These are phyloP conservation scores for Andrena bicolor DNA, from an alignment of 2,888 invertebrate genomes.

Conservation along the genomic window DNA sequence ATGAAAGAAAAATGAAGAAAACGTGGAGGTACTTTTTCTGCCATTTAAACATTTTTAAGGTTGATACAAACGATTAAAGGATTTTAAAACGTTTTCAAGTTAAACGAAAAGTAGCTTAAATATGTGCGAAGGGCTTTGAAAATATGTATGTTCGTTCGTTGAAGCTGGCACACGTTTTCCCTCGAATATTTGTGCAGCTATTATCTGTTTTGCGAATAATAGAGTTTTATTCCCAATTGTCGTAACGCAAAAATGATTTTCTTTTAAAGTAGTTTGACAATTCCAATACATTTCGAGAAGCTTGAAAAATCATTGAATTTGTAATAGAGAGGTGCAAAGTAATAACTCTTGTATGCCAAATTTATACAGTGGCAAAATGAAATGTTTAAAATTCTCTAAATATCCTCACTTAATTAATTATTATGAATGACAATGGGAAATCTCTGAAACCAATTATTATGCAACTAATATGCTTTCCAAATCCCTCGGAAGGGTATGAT, in stretches of 20 bases:
- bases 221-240: not conserved
- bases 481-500: no score
- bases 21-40: not conserved
- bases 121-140: not conserved
- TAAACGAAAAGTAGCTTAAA: not conserved
- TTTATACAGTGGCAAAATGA: not conserved
- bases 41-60: not conserved
- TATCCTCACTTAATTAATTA: no score
- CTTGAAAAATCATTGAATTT: no score
- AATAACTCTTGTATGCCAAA: no score
- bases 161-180: not conserved
- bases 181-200: not conserved
- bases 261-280: not conserved
- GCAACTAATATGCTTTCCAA: no score
- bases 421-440: no score
- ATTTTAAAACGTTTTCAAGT: conserved; percentile 8
- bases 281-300: not conserved
- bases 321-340: no score
- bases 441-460: no score
- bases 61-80: not conserved
- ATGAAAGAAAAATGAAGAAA: not conserved
- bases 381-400: not conserved
- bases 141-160: not conserved
- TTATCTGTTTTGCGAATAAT: not conserved
- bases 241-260: not conserved